Conservation (phyloP, 2,113 vertebrate genomes). For the Gymnocephalus cernua region DNA sequence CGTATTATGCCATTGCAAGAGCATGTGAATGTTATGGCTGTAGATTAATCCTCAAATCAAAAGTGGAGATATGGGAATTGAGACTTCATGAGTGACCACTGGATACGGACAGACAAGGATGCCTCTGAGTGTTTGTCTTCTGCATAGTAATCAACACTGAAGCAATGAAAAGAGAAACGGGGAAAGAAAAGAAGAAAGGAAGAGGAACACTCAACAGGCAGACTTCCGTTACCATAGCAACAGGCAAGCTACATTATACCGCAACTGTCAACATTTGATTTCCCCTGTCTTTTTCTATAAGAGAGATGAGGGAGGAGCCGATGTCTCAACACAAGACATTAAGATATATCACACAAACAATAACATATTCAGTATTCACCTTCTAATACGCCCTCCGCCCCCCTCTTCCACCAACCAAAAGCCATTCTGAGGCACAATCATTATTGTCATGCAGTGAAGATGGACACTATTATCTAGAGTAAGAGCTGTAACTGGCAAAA, state of each 20-base stretch:
- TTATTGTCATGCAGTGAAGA: slow-evolving; percentile 20
- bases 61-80: slow-evolving; percentile 2
- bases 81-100: slow-evolving; percentile 28
- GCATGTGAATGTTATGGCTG: not conserved
- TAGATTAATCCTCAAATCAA: slow-evolving; percentile 5
- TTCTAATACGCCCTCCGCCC: not conserved
- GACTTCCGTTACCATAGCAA: slow-evolving; percentile 69
- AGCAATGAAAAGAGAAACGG: slow-evolving; percentile 42
- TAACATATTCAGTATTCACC: slow-evolving; percentile 14
- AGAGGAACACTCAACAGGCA: slow-evolving; percentile 48
- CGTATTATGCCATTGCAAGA: not conserved
- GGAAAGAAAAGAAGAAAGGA: slow-evolving; percentile 19
- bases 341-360: slow-evolving; percentile 38
- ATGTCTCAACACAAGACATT: slow-evolving; percentile 38
- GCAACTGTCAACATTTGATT: slow-evolving; percentile 68
- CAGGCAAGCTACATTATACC: slow-evolving; percentile 63
- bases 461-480: not conserved
- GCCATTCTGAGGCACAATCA: slow-evolving; percentile 3
- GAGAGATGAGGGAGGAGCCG: slow-evolving; percentile 26
- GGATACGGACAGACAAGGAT: slow-evolving; percentile 46
- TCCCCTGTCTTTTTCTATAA: slow-evolving; percentile 61
- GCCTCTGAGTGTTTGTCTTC: slow-evolving; percentile 35
- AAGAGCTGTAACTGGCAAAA: slow-evolving; percentile 21
- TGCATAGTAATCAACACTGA: slow-evolving; percentile 48
- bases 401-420: not conserved